Conservation (phyloP, 2,888 invertebrate genomes). For the Arge pagana region DNA sequence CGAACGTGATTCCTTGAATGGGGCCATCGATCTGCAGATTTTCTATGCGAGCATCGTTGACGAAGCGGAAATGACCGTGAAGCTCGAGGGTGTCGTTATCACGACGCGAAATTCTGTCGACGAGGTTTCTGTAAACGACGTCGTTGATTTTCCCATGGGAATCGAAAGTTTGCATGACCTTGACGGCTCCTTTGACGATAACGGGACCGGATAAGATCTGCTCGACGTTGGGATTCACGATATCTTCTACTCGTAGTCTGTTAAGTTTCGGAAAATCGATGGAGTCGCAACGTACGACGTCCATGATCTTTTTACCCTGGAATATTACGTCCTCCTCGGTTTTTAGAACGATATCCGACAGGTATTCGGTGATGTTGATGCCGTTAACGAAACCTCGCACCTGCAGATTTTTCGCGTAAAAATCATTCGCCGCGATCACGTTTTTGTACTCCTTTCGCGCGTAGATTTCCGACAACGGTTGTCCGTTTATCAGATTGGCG, state of each 20-base stretch:
- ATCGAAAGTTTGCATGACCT: constrained; percentile 34
- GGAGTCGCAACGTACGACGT: constrained; percentile 31
- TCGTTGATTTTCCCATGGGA: constrained; percentile 35
- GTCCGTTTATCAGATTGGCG: constrained; percentile 42
- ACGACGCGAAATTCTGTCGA: constrained; percentile 28
- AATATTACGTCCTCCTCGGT: constrained; percentile 35
- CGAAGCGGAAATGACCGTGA: constrained; percentile 33
- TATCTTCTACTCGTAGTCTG: constrained; percentile 31
- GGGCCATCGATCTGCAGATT: constrained; percentile 31
- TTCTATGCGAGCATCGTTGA: constrained; percentile 25
- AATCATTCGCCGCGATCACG: constrained; percentile 33
- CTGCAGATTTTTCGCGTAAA: constrained; percentile 35
- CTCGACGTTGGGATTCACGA: constrained; percentile 36
- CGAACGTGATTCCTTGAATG: constrained; percentile 32
- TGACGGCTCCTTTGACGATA: constrained; percentile 38
- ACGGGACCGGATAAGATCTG: constrained; percentile 41
- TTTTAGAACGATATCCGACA: constrained; percentile 38
- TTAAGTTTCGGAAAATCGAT: constrained; percentile 35
- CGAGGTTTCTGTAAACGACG: constrained; percentile 28
- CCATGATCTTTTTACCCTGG: constrained; percentile 34
- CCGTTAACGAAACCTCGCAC: constrained; percentile 37
- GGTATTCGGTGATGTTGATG: constrained; percentile 34
- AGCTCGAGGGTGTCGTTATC: constrained; percentile 27
- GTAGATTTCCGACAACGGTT: constrained; percentile 30
- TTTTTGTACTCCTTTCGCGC: constrained; percentile 26